A percentile compares a stretch with the other conserved stretches of the same genome.
Evolutionary conservation across 2,113 vertebrate genomes (phyloP).

Genomic region (Gambusia holbrooki): DNA sequence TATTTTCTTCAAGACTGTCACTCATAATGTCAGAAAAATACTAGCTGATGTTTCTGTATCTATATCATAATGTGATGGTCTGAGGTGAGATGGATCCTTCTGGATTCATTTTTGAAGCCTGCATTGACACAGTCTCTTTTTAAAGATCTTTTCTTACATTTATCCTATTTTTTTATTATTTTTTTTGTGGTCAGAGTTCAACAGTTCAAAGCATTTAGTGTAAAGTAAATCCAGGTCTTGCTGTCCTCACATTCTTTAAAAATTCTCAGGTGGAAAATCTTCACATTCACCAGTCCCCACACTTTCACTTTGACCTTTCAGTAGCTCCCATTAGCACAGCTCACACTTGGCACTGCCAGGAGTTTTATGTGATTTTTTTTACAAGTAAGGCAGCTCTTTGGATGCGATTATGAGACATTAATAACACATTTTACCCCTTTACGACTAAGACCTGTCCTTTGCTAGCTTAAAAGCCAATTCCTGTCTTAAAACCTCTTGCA

Average conservation of each 20-base stretch:
- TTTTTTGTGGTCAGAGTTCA: not conserved
- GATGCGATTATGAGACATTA: not conserved
- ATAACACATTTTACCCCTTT: not conserved
- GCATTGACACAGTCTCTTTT: too few relatives aligned
- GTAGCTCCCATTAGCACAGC: conserved; percentile 1
- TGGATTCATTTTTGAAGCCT: too few relatives aligned
- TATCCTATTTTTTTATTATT: too few relatives aligned
- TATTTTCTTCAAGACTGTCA: not conserved
- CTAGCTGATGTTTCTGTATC: too few relatives aligned
- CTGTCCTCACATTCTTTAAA: not conserved
- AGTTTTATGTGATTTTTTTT: not conserved
- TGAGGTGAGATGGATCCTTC: too few relatives aligned
- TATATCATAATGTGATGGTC: too few relatives aligned
- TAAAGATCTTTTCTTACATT: not conserved
- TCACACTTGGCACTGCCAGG: not conserved
- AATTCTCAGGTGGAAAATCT: not conserved
- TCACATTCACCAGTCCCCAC: not conserved
- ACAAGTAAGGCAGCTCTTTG: not conserved
- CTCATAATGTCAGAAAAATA: too few relatives aligned
- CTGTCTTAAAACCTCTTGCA: not conserved
- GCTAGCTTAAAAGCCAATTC: not conserved
- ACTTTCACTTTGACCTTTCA: not conserved
- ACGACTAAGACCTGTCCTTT: not conserved
- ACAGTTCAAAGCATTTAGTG: not conserved
- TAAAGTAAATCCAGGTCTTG: not conserved